Evolutionary conservation across 2,113 vertebrate genomes (phyloP).

Genomic region (Sialia sialis): DNA sequence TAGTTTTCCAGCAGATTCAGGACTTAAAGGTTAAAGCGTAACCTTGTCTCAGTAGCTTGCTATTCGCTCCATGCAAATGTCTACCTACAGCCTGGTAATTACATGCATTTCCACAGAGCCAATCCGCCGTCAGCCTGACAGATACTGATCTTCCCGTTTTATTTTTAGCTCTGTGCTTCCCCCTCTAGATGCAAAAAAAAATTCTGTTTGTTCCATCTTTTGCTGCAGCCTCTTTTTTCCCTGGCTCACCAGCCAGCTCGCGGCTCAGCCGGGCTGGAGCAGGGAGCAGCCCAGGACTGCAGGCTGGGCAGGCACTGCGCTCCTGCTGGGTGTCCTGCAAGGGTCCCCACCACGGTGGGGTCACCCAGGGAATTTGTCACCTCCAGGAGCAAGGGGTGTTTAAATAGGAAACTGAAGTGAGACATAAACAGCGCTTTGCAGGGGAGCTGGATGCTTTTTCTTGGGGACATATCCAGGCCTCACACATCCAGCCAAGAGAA

Average conservation of each 20-base stretch:
- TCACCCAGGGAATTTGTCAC: background rate
- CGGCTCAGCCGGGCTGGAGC: slow-evolving; percentile 6
- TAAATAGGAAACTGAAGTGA: background rate
- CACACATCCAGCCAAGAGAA: rapidly evolving
- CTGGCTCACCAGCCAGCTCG: slow-evolving; percentile 57
- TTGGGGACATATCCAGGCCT: background rate
- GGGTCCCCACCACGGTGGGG: background rate
- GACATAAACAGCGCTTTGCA: background rate
- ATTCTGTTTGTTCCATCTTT: slow-evolving; percentile 81
- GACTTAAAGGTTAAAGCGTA: slow-evolving; percentile 79
- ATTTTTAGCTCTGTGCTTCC: slow-evolving; percentile 89
- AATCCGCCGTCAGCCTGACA: slow-evolving; percentile 83
- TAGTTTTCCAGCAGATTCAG: slow-evolving; percentile 71
- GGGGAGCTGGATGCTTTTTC: background rate
- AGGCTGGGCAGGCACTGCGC: background rate
- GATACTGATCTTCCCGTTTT: slow-evolving; percentile 84
- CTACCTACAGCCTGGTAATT: slow-evolving; percentile 90
- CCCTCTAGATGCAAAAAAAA: slow-evolving; percentile 86
- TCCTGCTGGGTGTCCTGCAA: background rate
- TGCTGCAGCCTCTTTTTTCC: slow-evolving; percentile 66
- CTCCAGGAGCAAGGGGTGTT: background rate
- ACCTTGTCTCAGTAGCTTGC: slow-evolving; percentile 78
- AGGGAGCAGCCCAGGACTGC: background rate
- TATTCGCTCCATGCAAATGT: slow-evolving; percentile 83
- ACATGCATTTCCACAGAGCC: slow-evolving; percentile 89